Evolutionary conservation across 2,888 invertebrate genomes (phyloP), one percentile per base, ranked within the genome.

Genomic region (Luperina testacea): DNA sequence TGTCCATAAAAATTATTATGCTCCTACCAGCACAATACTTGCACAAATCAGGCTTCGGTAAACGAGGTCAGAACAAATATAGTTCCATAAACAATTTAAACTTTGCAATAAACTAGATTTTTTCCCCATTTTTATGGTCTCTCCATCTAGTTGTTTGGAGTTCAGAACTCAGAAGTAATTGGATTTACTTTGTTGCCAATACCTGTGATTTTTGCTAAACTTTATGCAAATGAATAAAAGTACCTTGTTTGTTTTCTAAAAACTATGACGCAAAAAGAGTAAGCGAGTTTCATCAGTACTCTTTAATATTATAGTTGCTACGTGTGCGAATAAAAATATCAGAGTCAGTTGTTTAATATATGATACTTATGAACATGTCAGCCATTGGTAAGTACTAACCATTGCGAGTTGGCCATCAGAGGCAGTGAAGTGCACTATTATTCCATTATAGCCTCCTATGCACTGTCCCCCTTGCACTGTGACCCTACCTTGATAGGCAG

Each of bases 371-470:
- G 61, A 71, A 65, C 42, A 61, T 42, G 51, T 78, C 71, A 53
- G 24, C 78, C 57, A 77, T 67, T 6, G 0, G 70, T 27, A 63
- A 65, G 61, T 76, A 65, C 68, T 72, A 57, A 77, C 67, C 51
- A 80, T 79, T 68, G 68, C 9, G n/a, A 61, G 68, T 69, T 59
- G 53, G 68, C 24, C 20, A 63, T n/a, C n/a, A 27, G 59, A 64
- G 32, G 8, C 48, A 68, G 51, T 69, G 71, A 67, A 78, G 65
- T 84, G 73, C 72, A 84, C 61, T 72, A 77, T 67, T 53, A 75
- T 77, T 85, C 77, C 77, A 87, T 87, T 83, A 77, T 70, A 75
- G 69, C 48, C 27, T 74, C 71, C 67, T 67, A 74, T 85, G 78
- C 80, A 85, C 15, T 63, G 77, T 77, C 76, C 83, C 88, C 77